Base-by-base conservation (phyloP, 2,797 vertebrate species). In the Parambassis ranga region DNA sequence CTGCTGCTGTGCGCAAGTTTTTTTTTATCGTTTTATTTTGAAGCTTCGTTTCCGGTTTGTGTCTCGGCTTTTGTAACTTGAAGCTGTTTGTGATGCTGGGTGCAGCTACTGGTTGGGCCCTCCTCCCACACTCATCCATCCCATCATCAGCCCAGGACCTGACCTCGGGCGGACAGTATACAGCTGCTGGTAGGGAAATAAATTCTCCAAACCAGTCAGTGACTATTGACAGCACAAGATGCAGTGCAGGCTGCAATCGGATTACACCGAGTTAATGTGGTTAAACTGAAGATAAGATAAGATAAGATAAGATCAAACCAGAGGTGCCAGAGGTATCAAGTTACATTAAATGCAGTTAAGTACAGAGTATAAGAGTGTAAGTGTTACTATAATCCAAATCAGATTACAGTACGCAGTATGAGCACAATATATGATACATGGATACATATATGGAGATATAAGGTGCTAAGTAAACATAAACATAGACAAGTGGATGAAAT, bases 111-210 rank as follows among this genome's bases (percentile, higher is more conserved):
- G 41, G 79, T 65, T 48, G 18, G 69, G 70, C 27, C 57, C 44
- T 69, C 66, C 79, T 66, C 62, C 68, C 52, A 32, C 72, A 41
- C 33, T 30, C 30, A n/a, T 52, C 66, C 74, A 65, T 77, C 75
- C 70, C 62, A 43, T 39, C 65, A 53, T 22, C 62, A n/a, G n/a
- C n/a, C n/a, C n/a, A 41, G 66, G 41, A 71, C 24, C 37, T 37
- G 52, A 62, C 46, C 68, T 39, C 51, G 20, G 23, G 41, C 50
- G 5, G 23, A 18, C 14, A 20, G 42, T 26, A n/a, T n/a, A n/a
- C n/a, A 33, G 3, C 24, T 48, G 37, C 16, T 27, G 32, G 24
- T 51, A 26, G 41, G 4, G 46, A 28, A 13, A 35, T 41, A 6
- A 18, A 19, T 33, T 65, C 23, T 10, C 10, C 4, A 27, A 14